Evolutionary conservation across 2,113 vertebrate species (phyloP).

Genomic region (Tringa solitaria): DNA sequence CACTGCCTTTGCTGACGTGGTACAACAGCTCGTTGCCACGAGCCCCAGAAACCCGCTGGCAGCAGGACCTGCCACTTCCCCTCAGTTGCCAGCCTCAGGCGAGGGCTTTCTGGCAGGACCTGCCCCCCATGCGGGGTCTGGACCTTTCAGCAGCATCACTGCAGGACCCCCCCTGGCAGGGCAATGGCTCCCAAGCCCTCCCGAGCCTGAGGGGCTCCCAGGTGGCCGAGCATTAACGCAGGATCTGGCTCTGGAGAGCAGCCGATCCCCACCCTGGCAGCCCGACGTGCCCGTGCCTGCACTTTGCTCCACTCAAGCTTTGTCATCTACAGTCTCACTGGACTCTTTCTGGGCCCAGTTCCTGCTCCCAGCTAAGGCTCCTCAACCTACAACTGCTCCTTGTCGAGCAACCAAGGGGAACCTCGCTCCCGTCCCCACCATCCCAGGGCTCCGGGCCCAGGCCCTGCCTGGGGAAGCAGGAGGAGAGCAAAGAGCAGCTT

Average conservation of each 20-base stretch:
- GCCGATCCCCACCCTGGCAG: not conserved
- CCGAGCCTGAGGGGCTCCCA: not conserved
- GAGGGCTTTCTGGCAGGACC: not conserved
- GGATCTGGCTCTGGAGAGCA: not conserved
- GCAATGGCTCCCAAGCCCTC: fast-evolving
- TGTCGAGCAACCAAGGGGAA: fast-evolving
- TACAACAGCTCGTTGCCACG: fast-evolving
- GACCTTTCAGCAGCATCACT: not conserved
- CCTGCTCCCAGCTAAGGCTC: not conserved
- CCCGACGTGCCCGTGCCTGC: fast-evolving
- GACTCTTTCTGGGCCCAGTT: not conserved
- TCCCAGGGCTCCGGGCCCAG: fast-evolving
- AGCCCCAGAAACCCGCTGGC: not conserved
- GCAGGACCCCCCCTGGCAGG: not conserved
- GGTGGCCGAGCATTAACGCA: fast-evolving
- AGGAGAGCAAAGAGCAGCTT: not conserved
- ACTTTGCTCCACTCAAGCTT: not conserved
- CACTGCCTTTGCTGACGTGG: not conserved
- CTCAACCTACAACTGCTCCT: fast-evolving
- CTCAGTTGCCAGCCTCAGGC: fast-evolving
- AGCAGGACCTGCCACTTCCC: fast-evolving
- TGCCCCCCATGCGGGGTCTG: no score
- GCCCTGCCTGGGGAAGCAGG: not conserved
- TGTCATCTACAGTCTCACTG: not conserved
- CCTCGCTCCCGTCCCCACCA: fast-evolving